Percentiles rank a stretch among this genome's conserved stretches.
phyloP scores from a whole-genome alignment of 2,888 invertebrate genomes.

The Apoderus coryli region DNA sequence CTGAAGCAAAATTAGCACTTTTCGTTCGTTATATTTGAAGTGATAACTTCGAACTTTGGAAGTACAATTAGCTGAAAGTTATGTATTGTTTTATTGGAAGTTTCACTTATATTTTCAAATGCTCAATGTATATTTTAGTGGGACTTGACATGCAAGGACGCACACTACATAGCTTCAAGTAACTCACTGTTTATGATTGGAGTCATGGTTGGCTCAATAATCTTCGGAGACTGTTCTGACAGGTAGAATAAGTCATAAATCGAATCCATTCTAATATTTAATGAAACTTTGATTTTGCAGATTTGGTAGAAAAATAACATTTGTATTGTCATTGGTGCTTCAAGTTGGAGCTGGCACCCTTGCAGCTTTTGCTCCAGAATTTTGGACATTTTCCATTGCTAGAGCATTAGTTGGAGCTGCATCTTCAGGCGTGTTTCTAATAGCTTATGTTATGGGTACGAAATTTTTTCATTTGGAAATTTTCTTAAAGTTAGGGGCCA shows the following conservation, averaged over 20 bases:
- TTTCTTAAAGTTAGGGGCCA: too few species aligned
- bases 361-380: conserved; percentile 14
- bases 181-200: conserved; percentile 57
- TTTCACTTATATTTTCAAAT: too few species aligned
- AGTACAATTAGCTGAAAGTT: too few species aligned
- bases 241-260: conserved; percentile 26
- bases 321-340: conserved; percentile 12
- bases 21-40: too few species aligned
- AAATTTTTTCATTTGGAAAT: too few species aligned
- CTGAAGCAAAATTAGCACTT: too few species aligned
- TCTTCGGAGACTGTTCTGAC: conserved; percentile 56
- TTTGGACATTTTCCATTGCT: conserved; percentile 15
- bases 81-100: too few species aligned
- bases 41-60: too few species aligned
- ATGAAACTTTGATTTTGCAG: conserved; percentile 11
- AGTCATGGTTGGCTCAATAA: conserved; percentile 52
- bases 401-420: conserved; percentile 13
- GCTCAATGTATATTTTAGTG: conserved; percentile 37
- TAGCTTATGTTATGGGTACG: conserved; percentile 16
- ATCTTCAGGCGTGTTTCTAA: conserved; percentile 14
- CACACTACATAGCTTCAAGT: conserved; percentile 45
- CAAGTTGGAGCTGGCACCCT: conserved; percentile 13
- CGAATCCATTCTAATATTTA: too few species aligned
- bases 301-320: conserved; percentile 15
- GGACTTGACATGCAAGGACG: conserved; percentile 49